A percentile compares a stretch with the other conserved stretches of the same genome.
These are phyloP conservation scores for Hucho hucho DNA, from an alignment of 2,113 vertebrate species.

Conservation along the genomic window DNA sequence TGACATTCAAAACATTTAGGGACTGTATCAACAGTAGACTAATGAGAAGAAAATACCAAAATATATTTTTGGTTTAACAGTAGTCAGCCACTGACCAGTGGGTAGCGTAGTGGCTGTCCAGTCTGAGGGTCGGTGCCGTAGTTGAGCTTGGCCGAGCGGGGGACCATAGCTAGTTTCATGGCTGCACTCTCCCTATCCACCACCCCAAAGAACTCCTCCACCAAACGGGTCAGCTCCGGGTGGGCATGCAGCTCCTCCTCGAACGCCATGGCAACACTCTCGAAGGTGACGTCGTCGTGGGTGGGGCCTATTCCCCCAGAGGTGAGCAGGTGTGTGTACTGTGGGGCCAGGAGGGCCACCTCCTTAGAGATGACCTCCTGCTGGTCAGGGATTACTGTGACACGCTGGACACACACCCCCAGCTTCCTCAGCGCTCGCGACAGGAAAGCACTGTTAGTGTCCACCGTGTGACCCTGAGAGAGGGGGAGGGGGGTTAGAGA, in stretches of 20 bases:
- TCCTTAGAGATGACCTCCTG: slow-evolving; percentile 84
- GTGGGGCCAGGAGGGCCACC: slow-evolving; percentile 77
- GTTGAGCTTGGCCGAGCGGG: slow-evolving; percentile 83
- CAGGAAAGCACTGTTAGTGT: slow-evolving; percentile 92
- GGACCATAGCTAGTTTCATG: slow-evolving; percentile 86
- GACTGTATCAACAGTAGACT: too few relatives aligned
- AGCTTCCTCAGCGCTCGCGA: slow-evolving; percentile 82
- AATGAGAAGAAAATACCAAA: too few relatives aligned
- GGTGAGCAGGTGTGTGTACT: slow-evolving; percentile 85
- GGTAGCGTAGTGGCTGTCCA: slow-evolving; percentile 76
- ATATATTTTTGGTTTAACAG: too few relatives aligned
- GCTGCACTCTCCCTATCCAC: slow-evolving; percentile 62
- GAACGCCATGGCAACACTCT: slow-evolving; percentile 88
- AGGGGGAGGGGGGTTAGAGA: background rate
- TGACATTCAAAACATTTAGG: too few relatives aligned
- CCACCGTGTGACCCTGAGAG: slow-evolving; percentile 86
- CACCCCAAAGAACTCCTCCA: slow-evolving; percentile 74
- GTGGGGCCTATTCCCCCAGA: slow-evolving; percentile 94
- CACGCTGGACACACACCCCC: slow-evolving; percentile 83
- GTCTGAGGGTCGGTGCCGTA: slow-evolving; percentile 80
- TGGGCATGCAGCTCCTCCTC: slow-evolving; percentile 77
- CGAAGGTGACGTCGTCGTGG: slow-evolving; percentile 93
- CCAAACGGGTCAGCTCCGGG: slow-evolving; percentile 80
- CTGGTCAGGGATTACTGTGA: slow-evolving; percentile 86
- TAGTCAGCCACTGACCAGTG: slow-evolving; percentile 67